Percentiles rank a stretch among this genome's conserved stretches.
Evolutionary conservation across 2,888 invertebrate genomes (phyloP).

Genomic region (Tryphoninae sp.): DNA sequence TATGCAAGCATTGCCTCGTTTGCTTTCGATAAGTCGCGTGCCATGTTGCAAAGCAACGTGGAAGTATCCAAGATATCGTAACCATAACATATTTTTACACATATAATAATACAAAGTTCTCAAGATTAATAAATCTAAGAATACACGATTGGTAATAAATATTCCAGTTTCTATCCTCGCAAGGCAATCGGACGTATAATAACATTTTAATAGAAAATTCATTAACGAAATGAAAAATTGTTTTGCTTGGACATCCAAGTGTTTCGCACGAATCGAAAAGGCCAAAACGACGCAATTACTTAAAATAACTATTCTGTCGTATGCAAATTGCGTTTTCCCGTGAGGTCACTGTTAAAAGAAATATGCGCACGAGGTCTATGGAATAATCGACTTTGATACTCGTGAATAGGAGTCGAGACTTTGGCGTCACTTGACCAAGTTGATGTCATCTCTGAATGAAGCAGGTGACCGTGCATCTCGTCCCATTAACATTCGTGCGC

Average conservation of each 20-base stretch:
- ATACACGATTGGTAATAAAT: no score
- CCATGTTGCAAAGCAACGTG: neutral
- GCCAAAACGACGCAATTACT: constrained; percentile 53
- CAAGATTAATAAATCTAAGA: no score
- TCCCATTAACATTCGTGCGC: neutral
- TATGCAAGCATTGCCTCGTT: constrained; percentile 22
- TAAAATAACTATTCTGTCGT: constrained; percentile 58
- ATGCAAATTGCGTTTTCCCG: constrained; percentile 68
- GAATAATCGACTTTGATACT: constrained; percentile 61
- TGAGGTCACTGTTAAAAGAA: constrained; percentile 73
- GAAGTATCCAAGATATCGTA: neutral
- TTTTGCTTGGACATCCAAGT: no score
- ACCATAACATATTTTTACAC: no score
- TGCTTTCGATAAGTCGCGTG: constrained; percentile 33
- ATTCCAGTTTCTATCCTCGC: no score
- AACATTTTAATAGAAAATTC: no score
- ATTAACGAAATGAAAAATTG: no score
- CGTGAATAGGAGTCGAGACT: constrained; percentile 68
- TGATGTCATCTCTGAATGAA: constrained; percentile 77
- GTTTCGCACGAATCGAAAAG: constrained; percentile 24
- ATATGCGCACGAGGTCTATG: constrained; percentile 65
- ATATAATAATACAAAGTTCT: no score
- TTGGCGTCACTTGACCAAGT: constrained; percentile 71
- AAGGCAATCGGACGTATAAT: no score
- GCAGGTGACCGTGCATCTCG: constrained; percentile 68